Conservation (phyloP, 2,888 invertebrate genomes). For the Drymonia ruficornis region DNA sequence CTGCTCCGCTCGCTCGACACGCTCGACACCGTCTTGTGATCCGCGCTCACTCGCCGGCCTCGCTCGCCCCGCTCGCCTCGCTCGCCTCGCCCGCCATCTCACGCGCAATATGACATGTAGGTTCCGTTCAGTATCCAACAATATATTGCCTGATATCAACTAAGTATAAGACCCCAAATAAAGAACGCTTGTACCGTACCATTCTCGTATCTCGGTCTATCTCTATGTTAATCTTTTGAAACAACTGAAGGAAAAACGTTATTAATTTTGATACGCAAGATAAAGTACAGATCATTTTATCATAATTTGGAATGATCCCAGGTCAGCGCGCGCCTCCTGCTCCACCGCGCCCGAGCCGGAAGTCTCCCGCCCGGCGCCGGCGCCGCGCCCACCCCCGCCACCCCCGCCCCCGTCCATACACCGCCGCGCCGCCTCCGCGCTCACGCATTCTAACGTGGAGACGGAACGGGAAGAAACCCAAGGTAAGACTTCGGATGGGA, state of each 20-base stretch:
- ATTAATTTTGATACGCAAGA: no score
- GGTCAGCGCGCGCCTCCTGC: conserved; percentile 45
- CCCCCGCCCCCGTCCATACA: conserved; percentile 17
- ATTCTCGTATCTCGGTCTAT: no score
- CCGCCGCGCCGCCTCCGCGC: conserved; percentile 20
- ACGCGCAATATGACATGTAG: background rate
- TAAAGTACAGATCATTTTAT: no score
- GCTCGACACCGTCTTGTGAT: conserved; percentile 91
- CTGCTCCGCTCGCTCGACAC: conserved; percentile 89
- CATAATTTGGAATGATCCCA: conserved; percentile 5
- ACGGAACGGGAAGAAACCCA: background rate
- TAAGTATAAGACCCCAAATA: no score
- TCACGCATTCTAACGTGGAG: conserved; percentile 3
- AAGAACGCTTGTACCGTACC: no score
- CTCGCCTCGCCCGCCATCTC: background rate
- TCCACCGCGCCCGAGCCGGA: conserved; percentile 38
- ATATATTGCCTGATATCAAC: background rate
- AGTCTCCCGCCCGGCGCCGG: conserved; percentile 20
- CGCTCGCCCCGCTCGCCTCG: conserved; percentile 17
- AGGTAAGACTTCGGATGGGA: background rate
- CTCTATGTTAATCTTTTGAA: no score
- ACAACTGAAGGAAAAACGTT: no score
- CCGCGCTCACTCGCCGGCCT: conserved; percentile 32
- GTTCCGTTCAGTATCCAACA: background rate
- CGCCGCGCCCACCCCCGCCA: conserved; percentile 22